Percentiles rank a stretch among this genome's conserved stretches.
Evolutionary conservation across 2,888 invertebrate genomes (phyloP).

Genomic region (Elaeidobius kamerunicus): DNA sequence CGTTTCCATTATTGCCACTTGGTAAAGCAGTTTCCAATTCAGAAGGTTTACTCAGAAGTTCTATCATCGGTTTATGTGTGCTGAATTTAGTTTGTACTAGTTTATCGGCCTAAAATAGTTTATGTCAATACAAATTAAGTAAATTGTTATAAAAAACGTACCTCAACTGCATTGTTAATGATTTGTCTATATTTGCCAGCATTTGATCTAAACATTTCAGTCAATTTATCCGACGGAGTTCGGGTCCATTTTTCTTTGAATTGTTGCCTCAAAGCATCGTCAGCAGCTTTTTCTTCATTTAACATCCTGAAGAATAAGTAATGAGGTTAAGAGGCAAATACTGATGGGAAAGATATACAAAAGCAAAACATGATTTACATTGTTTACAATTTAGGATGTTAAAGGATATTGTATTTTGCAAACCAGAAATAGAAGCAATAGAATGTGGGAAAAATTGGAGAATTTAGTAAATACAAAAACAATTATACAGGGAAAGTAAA

Average conservation of each 20-base stretch:
- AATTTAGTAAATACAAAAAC: no score
- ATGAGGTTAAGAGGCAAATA: no score
- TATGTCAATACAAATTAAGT: background rate
- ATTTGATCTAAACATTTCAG: slow-evolving; percentile 84
- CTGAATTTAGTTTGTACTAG: slow-evolving; percentile 86
- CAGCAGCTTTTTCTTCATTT: slow-evolving; percentile 89
- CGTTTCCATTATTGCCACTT: slow-evolving; percentile 52
- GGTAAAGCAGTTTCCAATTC: slow-evolving; percentile 72
- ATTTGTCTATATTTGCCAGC: slow-evolving; percentile 91
- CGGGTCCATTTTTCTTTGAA: slow-evolving; percentile 93
- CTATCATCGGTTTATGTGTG: slow-evolving; percentile 72
- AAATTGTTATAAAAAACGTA: slow-evolving; percentile 22
- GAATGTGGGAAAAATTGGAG: no score
- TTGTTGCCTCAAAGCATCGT: slow-evolving; percentile 81
- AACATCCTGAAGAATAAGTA: slow-evolving; percentile 79
- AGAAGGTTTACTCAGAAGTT: slow-evolving; percentile 71
- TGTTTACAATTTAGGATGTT: no score
- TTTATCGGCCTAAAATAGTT: slow-evolving; percentile 59
- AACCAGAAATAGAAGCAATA: no score
- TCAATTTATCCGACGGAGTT: slow-evolving; percentile 82
- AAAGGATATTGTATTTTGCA: no score
- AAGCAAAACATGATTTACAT: no score
- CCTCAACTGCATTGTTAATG: slow-evolving; percentile 80
- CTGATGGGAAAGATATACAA: no score
- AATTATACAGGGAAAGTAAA: no score